phyloP scores from a whole-genome alignment of 2,888 invertebrate genomes.

The Didymodactylos carnosus region DNA sequence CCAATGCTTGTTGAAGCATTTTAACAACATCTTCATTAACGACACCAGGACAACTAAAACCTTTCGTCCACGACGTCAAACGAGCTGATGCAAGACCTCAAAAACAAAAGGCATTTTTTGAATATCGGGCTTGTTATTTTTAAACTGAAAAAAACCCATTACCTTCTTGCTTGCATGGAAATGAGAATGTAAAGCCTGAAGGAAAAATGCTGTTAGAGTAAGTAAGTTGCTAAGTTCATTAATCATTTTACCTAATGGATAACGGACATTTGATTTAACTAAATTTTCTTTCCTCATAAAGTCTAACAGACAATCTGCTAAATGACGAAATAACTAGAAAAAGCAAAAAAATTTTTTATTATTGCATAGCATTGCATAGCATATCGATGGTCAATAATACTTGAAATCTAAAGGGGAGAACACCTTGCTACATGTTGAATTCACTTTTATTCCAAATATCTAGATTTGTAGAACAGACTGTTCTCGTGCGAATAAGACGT shows the following conservation, averaged over 20 bases:
- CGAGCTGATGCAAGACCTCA: constrained; percentile 65
- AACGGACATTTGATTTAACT: constrained; percentile 49
- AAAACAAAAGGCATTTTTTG: too few relatives aligned
- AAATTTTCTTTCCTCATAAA: constrained; percentile 48
- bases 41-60: constrained; percentile 75
- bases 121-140: too few relatives aligned
- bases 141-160: too few relatives aligned
- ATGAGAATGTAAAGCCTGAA: constrained; percentile 87
- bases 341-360: not conserved
- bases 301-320: constrained; percentile 70
- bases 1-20: constrained; percentile 68
- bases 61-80: constrained; percentile 82
- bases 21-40: constrained; percentile 72
- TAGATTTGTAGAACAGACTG: too few relatives aligned
- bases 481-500: too few relatives aligned
- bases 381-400: too few relatives aligned
- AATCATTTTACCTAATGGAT: constrained; percentile 60
- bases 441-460: too few relatives aligned
- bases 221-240: too few relatives aligned
- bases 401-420: too few relatives aligned
- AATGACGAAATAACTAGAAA: constrained; percentile 62
- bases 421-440: too few relatives aligned
- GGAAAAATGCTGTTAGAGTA: constrained; percentile 55
- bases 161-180: constrained; percentile 67
- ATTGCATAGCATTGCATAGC: too few relatives aligned